Conservation (phyloP, 2,113 vertebrate species). For the Erinaceus europaeus region DNA sequence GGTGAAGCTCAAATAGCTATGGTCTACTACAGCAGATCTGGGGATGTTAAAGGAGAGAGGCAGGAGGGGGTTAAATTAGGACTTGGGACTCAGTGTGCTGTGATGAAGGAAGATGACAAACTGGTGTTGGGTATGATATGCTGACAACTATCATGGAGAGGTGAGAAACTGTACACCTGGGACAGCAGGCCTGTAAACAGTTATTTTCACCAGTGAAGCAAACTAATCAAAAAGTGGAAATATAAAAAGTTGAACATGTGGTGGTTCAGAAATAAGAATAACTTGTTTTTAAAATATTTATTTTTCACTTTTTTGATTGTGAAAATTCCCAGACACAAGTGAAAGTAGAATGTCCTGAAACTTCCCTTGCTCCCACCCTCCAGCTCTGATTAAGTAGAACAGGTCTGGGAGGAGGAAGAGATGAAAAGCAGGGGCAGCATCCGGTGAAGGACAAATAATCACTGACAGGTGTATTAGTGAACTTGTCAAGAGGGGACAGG, state of each 20-base stretch:
- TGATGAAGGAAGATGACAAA: too few species aligned
- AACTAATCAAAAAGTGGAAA: neutral
- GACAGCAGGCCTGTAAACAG: too few species aligned
- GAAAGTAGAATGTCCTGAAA: neutral
- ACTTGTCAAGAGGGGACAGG: constrained; percentile 20
- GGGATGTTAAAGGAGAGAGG: too few species aligned
- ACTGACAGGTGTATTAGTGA: neutral
- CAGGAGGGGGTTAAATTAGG: too few species aligned
- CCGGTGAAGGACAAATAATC: neutral
- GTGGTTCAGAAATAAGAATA: neutral
- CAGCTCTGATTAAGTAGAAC: neutral
- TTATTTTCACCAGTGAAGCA: neutral
- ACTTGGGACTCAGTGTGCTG: too few species aligned
- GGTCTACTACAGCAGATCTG: too few species aligned
- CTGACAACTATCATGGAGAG: too few species aligned
- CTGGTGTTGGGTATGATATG: too few species aligned
- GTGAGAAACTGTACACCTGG: too few species aligned
- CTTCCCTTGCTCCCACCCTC: neutral
- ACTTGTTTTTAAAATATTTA: neutral
- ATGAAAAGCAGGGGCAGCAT: neutral
- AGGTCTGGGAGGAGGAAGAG: neutral
- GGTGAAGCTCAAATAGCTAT: too few species aligned
- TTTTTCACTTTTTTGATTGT: neutral
- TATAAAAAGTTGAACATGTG: neutral
- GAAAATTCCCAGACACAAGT: neutral